These are phyloP conservation scores for Drosophila hamatofila DNA, from an alignment of 2,888 invertebrate genomes.

Conservation along the genomic window DNA sequence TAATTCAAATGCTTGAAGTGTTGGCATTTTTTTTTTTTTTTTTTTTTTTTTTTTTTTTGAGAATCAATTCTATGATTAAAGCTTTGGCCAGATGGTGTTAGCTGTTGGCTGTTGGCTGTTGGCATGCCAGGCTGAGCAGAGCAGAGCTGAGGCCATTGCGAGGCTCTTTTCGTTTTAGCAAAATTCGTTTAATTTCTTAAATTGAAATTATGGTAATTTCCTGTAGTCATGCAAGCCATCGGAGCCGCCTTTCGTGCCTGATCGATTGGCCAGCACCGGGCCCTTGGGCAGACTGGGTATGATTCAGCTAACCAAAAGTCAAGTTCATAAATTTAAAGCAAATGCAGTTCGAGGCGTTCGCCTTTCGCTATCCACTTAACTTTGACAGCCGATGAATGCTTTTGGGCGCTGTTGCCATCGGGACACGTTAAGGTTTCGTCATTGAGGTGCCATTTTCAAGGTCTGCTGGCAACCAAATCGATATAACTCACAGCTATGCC, in stretches of 20 bases:
- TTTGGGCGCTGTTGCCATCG: conserved; percentile 32
- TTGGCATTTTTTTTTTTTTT: conserved; percentile 17
- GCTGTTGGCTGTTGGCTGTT: conserved; percentile 18
- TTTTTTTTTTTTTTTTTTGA: conserved; percentile 17
- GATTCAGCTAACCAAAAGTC: conserved; percentile 66
- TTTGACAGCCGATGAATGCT: conserved; percentile 59
- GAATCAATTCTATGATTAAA: conserved; percentile 55
- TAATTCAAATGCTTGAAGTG: conserved; percentile 15
- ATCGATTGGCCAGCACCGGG: conserved; percentile 12
- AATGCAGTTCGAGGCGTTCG: conserved; percentile 27
- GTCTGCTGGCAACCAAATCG: conserved; percentile 44
- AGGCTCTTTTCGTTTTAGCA: conserved; percentile 53
- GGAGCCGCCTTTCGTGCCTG: conserved; percentile 68
- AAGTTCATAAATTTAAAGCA: conserved; percentile 76
- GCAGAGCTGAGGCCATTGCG: conserved; percentile 22
- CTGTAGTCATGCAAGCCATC: conserved; percentile 78
- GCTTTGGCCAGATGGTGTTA: conserved; percentile 43
- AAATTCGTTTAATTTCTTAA: conserved; percentile 81
- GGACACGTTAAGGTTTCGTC: conserved; percentile 19
- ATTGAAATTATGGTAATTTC: conserved; percentile 83
- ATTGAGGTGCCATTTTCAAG: conserved; percentile 56
- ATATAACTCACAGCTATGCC: conserved; percentile 30
- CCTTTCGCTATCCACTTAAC: conserved; percentile 25
- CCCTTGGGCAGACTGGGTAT: background rate
- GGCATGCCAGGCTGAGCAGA: conserved; percentile 31